Base-by-base conservation (phyloP, 2,797 vertebrate species). In the Petrocephalus schoutedeni region DNA sequence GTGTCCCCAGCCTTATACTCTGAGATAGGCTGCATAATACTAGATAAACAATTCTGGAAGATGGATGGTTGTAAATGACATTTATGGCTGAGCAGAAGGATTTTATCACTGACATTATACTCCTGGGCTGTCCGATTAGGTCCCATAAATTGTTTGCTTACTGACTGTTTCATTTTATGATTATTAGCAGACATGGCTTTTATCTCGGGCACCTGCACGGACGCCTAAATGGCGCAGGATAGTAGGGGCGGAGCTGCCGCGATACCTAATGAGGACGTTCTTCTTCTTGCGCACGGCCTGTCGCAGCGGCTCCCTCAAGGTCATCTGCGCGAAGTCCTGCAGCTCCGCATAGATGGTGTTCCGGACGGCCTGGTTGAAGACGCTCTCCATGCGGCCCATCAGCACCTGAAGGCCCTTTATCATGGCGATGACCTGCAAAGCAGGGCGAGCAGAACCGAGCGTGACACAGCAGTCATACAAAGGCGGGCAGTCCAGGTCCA, bases 281-380 rank as follows among this genome's bases (percentile, higher is more conserved):
- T 99, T 99, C 95, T 99, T 99, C 95, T 99, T 99, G 91, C 98
- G 96, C 7, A 99, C 98, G 0, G 98, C 98, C 95, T 99, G 98
- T 16, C 98, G 94, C 84, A 99, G 95, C 0, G 98, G 98, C 92
- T 99, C 98, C 9, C 98, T 93, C 82, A 99, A 96, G 0, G 97
- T 98, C 93, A 99, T 96, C 94, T 99, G 98, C 86, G 98, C 97
- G 36, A 99, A 99, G 94, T 99, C 98, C 94, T 99, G 98, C 93
- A 99, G 95, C 1, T 98, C 98, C 0, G 98, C 97, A 0, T 99
- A 99, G 94, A 99, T 99, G 51, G 98, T 99, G 90, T 99, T 99
- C 90, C 98, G 96, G 92, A 99, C 98, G 91, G 98, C 98, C 92
- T 99, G 98, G 95, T 99, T 99, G 91, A 99, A 99, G 88, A 99